A percentile compares a stretch with the other conserved stretches of the same genome.
Conservation (phyloP, 2,113 vertebrate species). For the Kobus ellipsiprymnus region DNA sequence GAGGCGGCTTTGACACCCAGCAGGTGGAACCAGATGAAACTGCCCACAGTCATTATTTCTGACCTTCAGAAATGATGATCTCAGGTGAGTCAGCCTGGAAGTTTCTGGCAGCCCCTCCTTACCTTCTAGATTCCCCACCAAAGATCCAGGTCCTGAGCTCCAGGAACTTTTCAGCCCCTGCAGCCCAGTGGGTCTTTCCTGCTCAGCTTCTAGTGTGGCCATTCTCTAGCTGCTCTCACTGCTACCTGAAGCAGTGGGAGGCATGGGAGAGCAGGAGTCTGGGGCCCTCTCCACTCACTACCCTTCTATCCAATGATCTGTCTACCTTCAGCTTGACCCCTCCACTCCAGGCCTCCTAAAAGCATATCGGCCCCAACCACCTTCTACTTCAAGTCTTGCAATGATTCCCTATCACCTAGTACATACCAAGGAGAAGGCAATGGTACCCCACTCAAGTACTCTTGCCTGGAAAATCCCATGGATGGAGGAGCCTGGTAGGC, state of each 20-base stretch:
- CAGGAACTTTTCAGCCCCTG: not conserved
- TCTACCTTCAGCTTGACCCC: not conserved
- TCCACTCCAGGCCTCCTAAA: not conserved
- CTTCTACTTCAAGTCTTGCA: not conserved
- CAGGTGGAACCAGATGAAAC: not conserved
- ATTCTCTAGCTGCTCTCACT: not conserved
- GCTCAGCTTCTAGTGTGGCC: not conserved
- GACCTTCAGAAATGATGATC: not conserved
- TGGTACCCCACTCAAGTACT: too few relatives aligned
- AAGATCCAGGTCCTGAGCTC: not conserved
- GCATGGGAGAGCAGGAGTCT: not conserved
- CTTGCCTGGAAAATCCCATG: too few relatives aligned
- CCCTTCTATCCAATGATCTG: not conserved
- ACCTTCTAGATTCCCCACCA: not conserved
- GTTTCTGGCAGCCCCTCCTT: not conserved
- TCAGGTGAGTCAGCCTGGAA: not conserved
- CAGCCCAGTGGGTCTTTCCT: not conserved
- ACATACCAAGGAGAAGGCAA: not conserved
- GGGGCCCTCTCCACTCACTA: not conserved
- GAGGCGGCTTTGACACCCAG: not conserved
- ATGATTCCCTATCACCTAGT: not conserved
- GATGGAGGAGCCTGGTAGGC: too few relatives aligned
- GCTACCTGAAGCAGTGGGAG: not conserved
- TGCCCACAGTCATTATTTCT: not conserved
- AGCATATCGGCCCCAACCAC: not conserved